Base-by-base conservation (phyloP, 2,797 vertebrate genomes). In the Semotilus atromaculatus region DNA sequence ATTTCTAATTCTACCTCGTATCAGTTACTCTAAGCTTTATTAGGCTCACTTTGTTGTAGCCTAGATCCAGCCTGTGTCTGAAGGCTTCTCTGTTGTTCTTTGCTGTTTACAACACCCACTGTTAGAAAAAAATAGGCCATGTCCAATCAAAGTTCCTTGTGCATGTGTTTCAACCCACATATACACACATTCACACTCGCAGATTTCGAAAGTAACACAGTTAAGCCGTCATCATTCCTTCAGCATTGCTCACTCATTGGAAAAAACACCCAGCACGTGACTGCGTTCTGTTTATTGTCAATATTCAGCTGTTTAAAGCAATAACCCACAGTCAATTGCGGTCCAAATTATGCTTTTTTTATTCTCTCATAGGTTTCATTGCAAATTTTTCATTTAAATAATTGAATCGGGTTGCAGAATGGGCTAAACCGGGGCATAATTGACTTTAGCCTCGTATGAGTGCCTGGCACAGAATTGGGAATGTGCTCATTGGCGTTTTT, bases 151-250 rank as follows among this genome's bases (percentile, higher is more conserved):
- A 66, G 55, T 73, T 80, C 23, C 38, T 53, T 3, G 8, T 55
- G 68, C 60, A 26, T 77, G 73, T 58, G 73, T 77, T 77, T 31
- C 62, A 66, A 14, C 82, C 45, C 82, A 77, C 62, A 77, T 67
- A 18, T 23, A 53, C n/a, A 53, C 45, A 26, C 0, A 55, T 58
- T 58, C 31, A 31, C 73, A 43, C 19, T 55, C 19, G 68, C 19
- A 26, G 43, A 67, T 31, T 36, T 71, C 2, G 11, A 43, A 45
- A 51, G 26, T 51, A 16, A 18, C 21, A 36, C 8, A 19, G 68
- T 73, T 55, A 64, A 36, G 34, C 45, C n/a, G 3, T 14, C 43
- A n/a, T 53, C 21, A 51, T 74, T 74, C 19, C 51, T 51, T 26
- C 11, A 36, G 43, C 19, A 13, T 66, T 75, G 34, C 71, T 83